Conservation (phyloP, 2,888 invertebrate genomes). For the Sarcophaga rosellei region DNA sequence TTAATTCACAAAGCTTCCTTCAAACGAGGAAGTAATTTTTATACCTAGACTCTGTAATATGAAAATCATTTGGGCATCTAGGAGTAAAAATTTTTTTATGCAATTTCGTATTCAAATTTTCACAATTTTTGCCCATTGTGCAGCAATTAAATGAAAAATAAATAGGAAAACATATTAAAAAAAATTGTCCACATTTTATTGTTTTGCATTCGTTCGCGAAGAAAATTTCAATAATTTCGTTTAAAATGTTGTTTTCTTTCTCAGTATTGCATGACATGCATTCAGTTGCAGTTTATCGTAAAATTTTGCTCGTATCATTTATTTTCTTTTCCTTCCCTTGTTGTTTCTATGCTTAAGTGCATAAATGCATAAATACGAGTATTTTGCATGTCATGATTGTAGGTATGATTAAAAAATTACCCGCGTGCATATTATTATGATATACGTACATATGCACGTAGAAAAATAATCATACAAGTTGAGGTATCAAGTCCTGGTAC, state of each 20-base stretch:
- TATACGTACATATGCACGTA: not conserved
- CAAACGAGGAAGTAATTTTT: too few species aligned
- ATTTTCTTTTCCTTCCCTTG: not conserved
- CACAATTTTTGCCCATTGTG: too few species aligned
- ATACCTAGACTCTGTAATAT: too few species aligned
- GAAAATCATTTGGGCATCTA: too few species aligned
- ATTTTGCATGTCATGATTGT: slow-evolving; percentile 61
- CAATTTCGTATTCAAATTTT: too few species aligned
- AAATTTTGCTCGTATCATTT: not conserved
- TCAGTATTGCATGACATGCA: slow-evolving; percentile 46
- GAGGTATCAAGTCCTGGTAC: too few species aligned
- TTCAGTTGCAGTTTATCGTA: slow-evolving; percentile 33
- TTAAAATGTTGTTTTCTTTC: slow-evolving; percentile 19
- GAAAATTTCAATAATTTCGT: slow-evolving; percentile 44
- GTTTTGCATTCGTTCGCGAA: not conserved
- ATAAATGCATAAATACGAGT: slow-evolving; percentile 40
- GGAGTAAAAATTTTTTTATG: too few species aligned
- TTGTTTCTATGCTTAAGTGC: slow-evolving; percentile 1
- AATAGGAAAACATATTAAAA: not conserved
- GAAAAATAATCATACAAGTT: not conserved
- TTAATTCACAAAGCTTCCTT: too few species aligned
- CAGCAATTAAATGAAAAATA: too few species aligned
- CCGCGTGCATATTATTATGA: not conserved
- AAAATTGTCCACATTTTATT: not conserved
- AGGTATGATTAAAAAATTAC: slow-evolving; percentile 56